These are phyloP conservation scores for Microchrysa polita DNA, from an alignment of 2,888 invertebrate genomes.

Conservation along the genomic window DNA sequence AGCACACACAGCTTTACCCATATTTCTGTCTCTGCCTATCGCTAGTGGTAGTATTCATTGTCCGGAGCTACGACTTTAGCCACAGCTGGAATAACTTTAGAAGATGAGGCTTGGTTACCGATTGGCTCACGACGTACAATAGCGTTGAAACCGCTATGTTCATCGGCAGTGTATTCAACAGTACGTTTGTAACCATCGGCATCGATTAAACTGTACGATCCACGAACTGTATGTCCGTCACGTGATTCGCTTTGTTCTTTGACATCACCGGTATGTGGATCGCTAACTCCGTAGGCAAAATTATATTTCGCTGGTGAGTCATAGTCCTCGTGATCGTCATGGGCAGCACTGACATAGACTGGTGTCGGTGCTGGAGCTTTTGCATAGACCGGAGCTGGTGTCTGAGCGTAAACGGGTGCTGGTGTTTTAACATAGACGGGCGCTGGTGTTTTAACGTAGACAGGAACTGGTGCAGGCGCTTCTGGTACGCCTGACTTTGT, in stretches of 20 bases:
- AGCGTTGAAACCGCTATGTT: constrained; percentile 68
- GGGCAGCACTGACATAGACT: constrained; percentile 16
- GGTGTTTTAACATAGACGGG: neutral
- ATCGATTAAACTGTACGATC: constrained; percentile 67
- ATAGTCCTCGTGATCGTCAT: constrained; percentile 40
- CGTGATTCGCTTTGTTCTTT: constrained; percentile 67
- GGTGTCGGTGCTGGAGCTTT: neutral
- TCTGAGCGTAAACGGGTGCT: neutral
- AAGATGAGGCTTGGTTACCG: constrained; percentile 44
- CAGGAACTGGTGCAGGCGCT: constrained; percentile 11
- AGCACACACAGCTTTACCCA: neutral
- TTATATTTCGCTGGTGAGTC: constrained; percentile 62
- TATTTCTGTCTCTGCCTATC: neutral
- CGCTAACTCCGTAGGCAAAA: constrained; percentile 66
- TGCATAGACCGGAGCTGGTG: neutral
- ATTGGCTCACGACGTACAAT: constrained; percentile 66
- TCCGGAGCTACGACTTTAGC: constrained; percentile 45
- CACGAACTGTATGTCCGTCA: constrained; percentile 67
- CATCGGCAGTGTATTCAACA: constrained; percentile 68
- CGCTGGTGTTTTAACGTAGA: neutral
- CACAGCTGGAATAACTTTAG: constrained; percentile 51
- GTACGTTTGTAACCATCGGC: constrained; percentile 67
- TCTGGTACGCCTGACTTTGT: neutral
- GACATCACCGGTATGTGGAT: constrained; percentile 66
- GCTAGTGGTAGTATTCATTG: constrained; percentile 14